Evolutionary conservation across 2,888 invertebrate genomes (phyloP).

Genomic region (Drosophila mettleri): DNA sequence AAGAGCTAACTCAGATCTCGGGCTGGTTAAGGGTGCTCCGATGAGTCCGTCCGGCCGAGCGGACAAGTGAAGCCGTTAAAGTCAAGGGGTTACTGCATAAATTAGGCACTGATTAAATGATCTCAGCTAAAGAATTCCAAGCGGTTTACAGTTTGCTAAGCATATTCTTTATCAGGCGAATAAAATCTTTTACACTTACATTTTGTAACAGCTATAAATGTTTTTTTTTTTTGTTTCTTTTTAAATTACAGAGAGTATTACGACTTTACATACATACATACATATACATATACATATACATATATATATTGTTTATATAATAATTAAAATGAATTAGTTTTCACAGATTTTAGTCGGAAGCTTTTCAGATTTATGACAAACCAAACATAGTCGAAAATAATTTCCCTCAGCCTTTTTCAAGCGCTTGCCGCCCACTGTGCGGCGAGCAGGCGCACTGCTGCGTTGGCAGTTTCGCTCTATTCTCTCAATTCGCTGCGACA

Average conservation of each 20-base stretch:
- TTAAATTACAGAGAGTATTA: not conserved
- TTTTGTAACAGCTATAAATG: not conserved
- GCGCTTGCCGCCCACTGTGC: constrained; percentile 39
- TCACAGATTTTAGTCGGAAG: not conserved
- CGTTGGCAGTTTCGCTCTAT: constrained; percentile 32
- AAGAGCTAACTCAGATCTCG: not conserved
- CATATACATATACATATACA: not conserved
- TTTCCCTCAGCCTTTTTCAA: not conserved
- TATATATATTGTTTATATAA: not conserved
- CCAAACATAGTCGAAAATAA: not conserved
- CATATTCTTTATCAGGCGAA: constrained; percentile 5
- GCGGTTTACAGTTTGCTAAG: not conserved
- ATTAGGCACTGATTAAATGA: constrained; percentile 10
- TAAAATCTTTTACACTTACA: constrained; percentile 3
- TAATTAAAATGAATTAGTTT: not conserved
- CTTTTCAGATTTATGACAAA: not conserved
- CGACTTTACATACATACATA: not conserved
- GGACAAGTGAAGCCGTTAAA: constrained; percentile 26
- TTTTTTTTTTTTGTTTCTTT: not conserved
- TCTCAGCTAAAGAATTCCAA: not conserved
- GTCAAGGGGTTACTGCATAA: constrained; percentile 26
- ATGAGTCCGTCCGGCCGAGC: not conserved
- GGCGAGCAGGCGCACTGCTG: constrained; percentile 47
- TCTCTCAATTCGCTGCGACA: constrained; percentile 20
- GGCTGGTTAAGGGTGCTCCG: constrained; percentile 28